These are phyloP conservation scores for Bubo blakistoni DNA, from an alignment of 2,113 vertebrate genomes.

Conservation along the genomic window DNA sequence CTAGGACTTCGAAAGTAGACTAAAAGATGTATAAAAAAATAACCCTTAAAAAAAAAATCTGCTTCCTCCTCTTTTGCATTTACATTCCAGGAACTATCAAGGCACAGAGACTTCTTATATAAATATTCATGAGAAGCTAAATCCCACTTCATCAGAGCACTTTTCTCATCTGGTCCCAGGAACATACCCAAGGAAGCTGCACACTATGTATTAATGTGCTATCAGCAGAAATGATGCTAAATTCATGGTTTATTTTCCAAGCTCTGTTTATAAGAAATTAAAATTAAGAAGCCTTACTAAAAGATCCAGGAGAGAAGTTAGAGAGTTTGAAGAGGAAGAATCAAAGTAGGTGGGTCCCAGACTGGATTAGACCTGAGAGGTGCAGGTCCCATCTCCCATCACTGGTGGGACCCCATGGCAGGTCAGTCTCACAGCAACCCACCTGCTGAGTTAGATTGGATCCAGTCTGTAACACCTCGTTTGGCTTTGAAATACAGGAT, in stretches of 20 bases:
- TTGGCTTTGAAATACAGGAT: not conserved
- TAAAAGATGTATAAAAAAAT: not conserved
- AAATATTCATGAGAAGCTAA: not conserved
- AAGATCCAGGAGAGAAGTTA: not conserved
- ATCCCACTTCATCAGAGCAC: not conserved
- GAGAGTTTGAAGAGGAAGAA: not conserved
- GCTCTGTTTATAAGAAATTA: not conserved
- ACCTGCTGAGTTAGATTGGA: too few relatives aligned
- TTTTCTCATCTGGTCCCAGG: not conserved
- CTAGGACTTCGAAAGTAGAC: not conserved
- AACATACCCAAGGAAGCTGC: not conserved
- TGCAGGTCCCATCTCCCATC: not conserved
- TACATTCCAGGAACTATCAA: not conserved
- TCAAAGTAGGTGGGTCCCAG: not conserved
- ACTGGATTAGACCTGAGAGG: fast-evolving
- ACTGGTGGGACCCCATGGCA: not conserved
- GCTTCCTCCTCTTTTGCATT: not conserved
- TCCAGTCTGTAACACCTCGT: not conserved
- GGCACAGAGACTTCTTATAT: not conserved
- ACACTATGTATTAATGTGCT: not conserved
- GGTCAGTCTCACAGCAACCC: not conserved
- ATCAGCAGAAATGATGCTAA: not conserved
- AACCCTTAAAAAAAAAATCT: not conserved
- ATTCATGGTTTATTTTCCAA: not conserved
- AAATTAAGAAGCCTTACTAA: not conserved